Conservation (phyloP, 2,888 invertebrate species). For the Gasteruption jaculator region DNA sequence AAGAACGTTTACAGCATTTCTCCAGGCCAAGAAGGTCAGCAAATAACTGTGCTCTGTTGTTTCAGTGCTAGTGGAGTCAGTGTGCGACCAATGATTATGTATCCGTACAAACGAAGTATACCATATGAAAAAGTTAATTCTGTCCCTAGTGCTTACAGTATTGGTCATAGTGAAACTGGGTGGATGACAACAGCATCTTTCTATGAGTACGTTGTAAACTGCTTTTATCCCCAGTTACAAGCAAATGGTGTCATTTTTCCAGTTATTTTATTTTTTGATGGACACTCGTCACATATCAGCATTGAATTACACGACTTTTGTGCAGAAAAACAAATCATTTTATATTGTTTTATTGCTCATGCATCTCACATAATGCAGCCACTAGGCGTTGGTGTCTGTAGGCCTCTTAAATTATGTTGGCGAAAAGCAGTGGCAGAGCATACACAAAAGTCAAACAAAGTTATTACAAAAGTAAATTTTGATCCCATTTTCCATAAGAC, state of each 20-base stretch:
- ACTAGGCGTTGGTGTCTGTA: too few species aligned
- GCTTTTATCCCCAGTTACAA: conserved; percentile 32
- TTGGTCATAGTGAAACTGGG: conserved; percentile 33
- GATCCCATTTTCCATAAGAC: too few species aligned
- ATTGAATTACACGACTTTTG: conserved; percentile 25
- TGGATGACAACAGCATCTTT: conserved; percentile 40
- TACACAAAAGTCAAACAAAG: neutral
- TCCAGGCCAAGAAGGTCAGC: conserved; percentile 19
- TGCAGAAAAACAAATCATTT: conserved; percentile 25
- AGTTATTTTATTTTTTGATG: conserved; percentile 31
- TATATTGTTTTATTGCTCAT: conserved; percentile 27
- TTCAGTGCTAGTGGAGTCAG: conserved; percentile 29
- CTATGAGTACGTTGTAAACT: conserved; percentile 38
- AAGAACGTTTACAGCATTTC: conserved; percentile 24
- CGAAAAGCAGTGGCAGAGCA: too few species aligned
- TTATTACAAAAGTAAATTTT: too few species aligned
- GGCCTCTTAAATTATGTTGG: too few species aligned
- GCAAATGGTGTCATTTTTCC: conserved; percentile 29
- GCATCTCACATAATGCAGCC: conserved; percentile 27
- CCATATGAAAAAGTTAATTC: conserved; percentile 20
- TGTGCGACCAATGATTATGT: conserved; percentile 35
- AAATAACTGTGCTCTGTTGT: conserved; percentile 21
- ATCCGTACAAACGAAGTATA: conserved; percentile 30
- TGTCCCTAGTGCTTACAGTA: conserved; percentile 28
- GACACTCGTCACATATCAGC: conserved; percentile 23